These are phyloP conservation scores for Neoaliturus tenellus DNA, from an alignment of 2,888 invertebrate genomes.

Conservation along the genomic window DNA sequence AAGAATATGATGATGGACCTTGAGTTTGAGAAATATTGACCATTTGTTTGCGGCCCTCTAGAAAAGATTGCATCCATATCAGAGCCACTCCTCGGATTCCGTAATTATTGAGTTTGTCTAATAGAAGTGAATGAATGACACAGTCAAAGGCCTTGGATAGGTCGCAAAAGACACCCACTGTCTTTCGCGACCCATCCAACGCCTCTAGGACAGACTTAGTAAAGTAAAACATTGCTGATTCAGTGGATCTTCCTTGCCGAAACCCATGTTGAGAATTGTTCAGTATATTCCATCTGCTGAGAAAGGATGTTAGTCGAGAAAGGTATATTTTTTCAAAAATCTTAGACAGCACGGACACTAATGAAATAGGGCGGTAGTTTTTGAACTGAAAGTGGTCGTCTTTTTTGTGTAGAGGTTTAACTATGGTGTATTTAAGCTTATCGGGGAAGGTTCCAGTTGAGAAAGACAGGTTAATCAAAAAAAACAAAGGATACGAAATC, in stretches of 20 bases:
- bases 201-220: constrained; percentile 36
- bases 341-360: constrained; percentile 30
- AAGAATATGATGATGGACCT: background rate
- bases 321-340: constrained; percentile 39
- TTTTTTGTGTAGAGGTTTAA: background rate
- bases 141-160: constrained; percentile 38
- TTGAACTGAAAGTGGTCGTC: background rate
- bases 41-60: background rate
- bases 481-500: too few species aligned
- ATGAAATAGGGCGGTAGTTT: constrained; percentile 34
- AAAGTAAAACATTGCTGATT: constrained; percentile 14
- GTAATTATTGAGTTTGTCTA: constrained; percentile 12
- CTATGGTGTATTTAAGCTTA: background rate
- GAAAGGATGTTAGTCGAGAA: constrained; percentile 1
- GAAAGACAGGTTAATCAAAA: too few species aligned
- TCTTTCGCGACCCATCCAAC: constrained; percentile 36
- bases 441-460: too few species aligned
- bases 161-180: constrained; percentile 21
- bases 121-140: constrained; percentile 2
- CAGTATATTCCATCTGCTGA: background rate
- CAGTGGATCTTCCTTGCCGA: constrained; percentile 20
- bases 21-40: constrained; percentile 3
- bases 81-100: background rate
- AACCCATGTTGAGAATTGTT: constrained; percentile 3
- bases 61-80: constrained; percentile 1